Evolutionary conservation across 2,113 vertebrate species (phyloP), one percentile per base, ranked within the genome.

Genomic region (Narcine bancroftii): DNA sequence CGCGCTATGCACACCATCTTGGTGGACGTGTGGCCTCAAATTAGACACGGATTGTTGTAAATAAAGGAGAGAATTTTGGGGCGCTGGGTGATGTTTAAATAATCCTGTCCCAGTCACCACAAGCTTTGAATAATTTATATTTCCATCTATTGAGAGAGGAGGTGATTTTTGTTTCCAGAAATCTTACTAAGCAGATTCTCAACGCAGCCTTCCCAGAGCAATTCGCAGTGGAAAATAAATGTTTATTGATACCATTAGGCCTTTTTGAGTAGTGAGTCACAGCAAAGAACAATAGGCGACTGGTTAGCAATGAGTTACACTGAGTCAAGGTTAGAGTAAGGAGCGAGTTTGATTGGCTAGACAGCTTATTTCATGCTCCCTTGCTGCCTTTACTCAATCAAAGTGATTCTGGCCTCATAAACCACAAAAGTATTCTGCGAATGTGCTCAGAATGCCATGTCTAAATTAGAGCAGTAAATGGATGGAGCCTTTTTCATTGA

Each of bases 251-350:
- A 33, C 81, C 53, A 56, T 13, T 50, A n/a, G 77, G 45, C 29
- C 47, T 15, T 0, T 85, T 56, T 85, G 81, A 36, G 15, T 36
- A 85, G 60, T 85, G 81, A 85, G 60, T 87, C 81, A 87, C n/a
- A 60, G 33, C 47, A 39, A n/a, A 17, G 6, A 87, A 87, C 81
- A 87, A 63, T 87, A 53, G 53, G 33, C 26, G 26, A 69, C 66
- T 36, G 50, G 81, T 33, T 60, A 56, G 81, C 81, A 87, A 87
- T 36, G 33, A 85, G 13, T 60, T 56, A 85, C 81, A 87, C 81
- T 60, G 15, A 63, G 36, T 36, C 17, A 21, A 56, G 81, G n/a
- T 29, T 29, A 10, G 50, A 36, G 50, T 60, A 21, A 56, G 81
- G 53, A 63, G n/a, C 10, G 11, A 2, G 26, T 53, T n/a, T 87